phyloP scores from a whole-genome alignment of 2,888 invertebrate species.

The Zele albiditarsus region DNA sequence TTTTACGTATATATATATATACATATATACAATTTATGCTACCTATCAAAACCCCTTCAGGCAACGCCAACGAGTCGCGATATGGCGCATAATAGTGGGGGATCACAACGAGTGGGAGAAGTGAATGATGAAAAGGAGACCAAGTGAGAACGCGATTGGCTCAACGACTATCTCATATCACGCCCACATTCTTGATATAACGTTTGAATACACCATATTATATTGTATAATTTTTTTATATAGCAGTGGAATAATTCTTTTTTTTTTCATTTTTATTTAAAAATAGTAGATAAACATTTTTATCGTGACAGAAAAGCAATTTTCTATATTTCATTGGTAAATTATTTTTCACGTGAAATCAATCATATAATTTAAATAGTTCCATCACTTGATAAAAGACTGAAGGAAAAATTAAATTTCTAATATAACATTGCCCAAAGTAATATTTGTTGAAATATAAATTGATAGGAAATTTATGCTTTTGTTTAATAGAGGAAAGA shows the following conservation, averaged over 20 bases:
- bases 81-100: constrained; percentile 21
- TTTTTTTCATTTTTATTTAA: background rate
- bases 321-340: background rate
- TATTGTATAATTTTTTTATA: background rate
- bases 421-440: too few species aligned
- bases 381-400: too few species aligned
- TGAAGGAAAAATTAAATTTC: too few species aligned
- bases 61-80: background rate
- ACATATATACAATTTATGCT: background rate
- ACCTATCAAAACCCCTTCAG: background rate
- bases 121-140: constrained; percentile 33
- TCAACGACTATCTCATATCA: constrained; percentile 39
- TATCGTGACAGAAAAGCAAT: background rate
- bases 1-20: background rate
- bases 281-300: background rate
- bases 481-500: too few species aligned
- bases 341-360: background rate
- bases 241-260: background rate
- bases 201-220: background rate
- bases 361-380: too few species aligned
- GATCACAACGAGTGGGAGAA: constrained; percentile 36
- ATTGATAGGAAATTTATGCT: too few species aligned
- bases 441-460: too few species aligned
- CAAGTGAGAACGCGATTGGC: constrained; percentile 34
- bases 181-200: constrained; percentile 38